Evolutionary conservation across 2,113 vertebrate genomes (phyloP).

Genomic region (Melanostigma gelatinosum): DNA sequence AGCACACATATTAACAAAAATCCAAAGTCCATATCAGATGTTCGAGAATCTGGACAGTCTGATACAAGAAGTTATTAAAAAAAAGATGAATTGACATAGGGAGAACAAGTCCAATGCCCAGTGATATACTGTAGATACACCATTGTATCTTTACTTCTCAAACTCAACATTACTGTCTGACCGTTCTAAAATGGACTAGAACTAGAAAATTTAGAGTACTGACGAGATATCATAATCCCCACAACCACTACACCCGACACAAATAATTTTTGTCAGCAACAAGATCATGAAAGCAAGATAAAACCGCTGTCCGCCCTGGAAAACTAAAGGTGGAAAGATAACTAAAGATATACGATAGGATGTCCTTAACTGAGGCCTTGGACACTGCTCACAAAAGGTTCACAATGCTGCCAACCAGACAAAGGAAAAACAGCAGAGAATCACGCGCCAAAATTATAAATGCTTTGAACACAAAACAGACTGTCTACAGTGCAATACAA

Average conservation of each 20-base stretch:
- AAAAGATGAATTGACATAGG: not conserved
- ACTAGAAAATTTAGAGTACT: not conserved
- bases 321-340: not conserved
- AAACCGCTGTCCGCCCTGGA: not conserved
- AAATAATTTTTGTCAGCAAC: not conserved
- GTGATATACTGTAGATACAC: not conserved
- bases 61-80: not conserved
- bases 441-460: slow-evolving; percentile 10
- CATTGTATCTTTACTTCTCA: not conserved
- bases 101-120: not conserved
- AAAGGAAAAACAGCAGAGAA: not conserved
- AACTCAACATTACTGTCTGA: slow-evolving; percentile 6
- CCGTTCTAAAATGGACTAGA: not conserved
- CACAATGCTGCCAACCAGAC: slow-evolving; percentile 23
- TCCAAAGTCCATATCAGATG: not conserved
- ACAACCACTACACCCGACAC: not conserved
- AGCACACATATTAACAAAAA: not conserved
- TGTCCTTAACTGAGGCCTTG: not conserved
- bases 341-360: slow-evolving; percentile 1
- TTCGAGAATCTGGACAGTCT: not conserved
- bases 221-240: not conserved
- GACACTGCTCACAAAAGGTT: slow-evolving; percentile 25
- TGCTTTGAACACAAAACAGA: not conserved
- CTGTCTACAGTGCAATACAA: not conserved
- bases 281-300: not conserved